Conservation (phyloP, 2,113 vertebrate species). For the Phycodurus eques region DNA sequence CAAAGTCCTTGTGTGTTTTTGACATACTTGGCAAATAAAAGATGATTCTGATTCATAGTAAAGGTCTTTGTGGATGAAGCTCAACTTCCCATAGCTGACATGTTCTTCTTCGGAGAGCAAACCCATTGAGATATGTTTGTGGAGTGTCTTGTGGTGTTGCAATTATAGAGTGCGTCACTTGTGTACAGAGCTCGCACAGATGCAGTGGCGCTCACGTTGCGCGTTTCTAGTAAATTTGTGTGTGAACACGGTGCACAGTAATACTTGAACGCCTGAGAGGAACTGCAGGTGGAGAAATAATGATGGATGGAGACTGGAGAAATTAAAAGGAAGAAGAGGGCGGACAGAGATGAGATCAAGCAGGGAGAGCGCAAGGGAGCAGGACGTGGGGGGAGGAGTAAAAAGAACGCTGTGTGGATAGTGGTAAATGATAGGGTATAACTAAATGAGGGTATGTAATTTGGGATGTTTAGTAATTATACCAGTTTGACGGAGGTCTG, state of each 20-base stretch:
- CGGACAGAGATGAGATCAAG: conserved; percentile 9
- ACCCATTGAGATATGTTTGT: not conserved
- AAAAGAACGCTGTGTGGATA: conserved; percentile 59
- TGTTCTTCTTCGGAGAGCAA: not conserved
- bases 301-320: conserved; percentile 19
- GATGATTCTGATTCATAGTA: too few species aligned
- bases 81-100: not conserved
- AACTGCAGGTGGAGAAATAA: conserved; percentile 34
- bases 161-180: not conserved
- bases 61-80: not conserved
- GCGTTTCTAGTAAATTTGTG: not conserved
- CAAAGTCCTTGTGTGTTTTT: too few species aligned
- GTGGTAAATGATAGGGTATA: conserved; percentile 69
- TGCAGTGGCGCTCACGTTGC: not conserved
- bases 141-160: not conserved
- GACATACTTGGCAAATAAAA: too few species aligned
- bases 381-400: conserved; percentile 35
- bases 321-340: conserved; percentile 14
- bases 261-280: conserved; percentile 18
- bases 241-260: conserved; percentile 1
- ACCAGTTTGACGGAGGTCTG: conserved; percentile 69
- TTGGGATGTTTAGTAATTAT: conserved; percentile 75
- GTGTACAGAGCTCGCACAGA: not conserved
- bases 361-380: conserved; percentile 30
- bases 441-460: conserved; percentile 74